Conservation (phyloP, 2,888 invertebrate species). For the Eubasilissa splendida region DNA sequence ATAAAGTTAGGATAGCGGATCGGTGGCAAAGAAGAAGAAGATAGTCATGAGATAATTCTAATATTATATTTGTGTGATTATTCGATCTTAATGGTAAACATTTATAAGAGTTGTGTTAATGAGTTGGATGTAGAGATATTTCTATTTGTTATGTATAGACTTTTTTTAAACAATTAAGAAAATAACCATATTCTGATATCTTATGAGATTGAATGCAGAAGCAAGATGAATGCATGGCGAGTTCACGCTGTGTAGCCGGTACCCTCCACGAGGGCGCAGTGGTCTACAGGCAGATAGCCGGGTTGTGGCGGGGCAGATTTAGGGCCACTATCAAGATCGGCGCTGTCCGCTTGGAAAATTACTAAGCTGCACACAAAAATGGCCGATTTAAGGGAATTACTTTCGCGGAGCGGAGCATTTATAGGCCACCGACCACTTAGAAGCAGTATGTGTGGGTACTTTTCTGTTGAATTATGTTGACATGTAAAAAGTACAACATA, state of each 20-base stretch:
- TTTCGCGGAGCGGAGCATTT: slow-evolving; percentile 36
- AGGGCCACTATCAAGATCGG: slow-evolving; percentile 41
- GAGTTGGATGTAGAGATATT: no score
- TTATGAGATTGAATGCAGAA: no score
- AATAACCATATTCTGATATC: no score
- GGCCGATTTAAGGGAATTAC: slow-evolving; percentile 43
- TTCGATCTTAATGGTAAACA: no score
- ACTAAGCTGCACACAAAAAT: slow-evolving; percentile 44
- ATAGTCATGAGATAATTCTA: no score
- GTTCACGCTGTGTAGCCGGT: neutral
- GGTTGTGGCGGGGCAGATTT: slow-evolving; percentile 38
- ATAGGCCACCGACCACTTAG: slow-evolving; percentile 35
- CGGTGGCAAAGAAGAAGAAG: no score
- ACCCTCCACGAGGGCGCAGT: slow-evolving; percentile 4
- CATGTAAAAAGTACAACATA: slow-evolving; percentile 4
- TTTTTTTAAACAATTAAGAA: no score
- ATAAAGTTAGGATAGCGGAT: no score
- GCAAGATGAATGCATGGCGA: neutral
- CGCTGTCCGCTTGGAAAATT: slow-evolving; percentile 47
- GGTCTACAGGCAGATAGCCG: slow-evolving; percentile 20
- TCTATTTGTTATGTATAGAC: no score
- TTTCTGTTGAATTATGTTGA: neutral
- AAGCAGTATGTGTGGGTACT: slow-evolving; percentile 30
- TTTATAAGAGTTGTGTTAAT: no score
- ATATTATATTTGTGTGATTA: no score